Evolutionary conservation across 2,888 invertebrate species (phyloP), one percentile per base, ranked within the genome.

Genomic region (Cheilosia impressa): DNA sequence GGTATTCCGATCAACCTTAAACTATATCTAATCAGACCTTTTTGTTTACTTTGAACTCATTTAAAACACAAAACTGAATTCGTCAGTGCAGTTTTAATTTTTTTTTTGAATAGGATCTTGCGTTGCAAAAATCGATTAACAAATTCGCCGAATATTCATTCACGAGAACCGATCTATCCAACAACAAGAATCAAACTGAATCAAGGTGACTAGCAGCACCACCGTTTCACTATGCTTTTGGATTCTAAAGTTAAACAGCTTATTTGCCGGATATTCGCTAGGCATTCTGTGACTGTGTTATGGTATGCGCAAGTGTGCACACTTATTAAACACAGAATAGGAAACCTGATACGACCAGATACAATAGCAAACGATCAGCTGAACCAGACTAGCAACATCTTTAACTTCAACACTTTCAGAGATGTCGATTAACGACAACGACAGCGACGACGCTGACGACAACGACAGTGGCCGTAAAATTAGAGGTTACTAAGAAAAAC

Each of bases 121-220:
- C 62, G 80, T 75, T 85, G 85, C 71, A 85, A 85, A 85, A 85
- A 85, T 81, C 81, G 80, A 72, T 80, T 75, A 60, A 17, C 50
- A 52, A 77, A 62, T 69, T 73, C 69, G 71, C 52, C 72, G 66
- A 71, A 38, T 55, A 52, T 52, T 24, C 34, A 72, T 72, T 58
- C 53, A 75, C 71, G 71, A 91, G 91, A 91, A 91, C 92, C 91
- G 92, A 92, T 91, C 92, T 91, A 91, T 90, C 90, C 92, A 90
- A 91, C 91, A 90, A 90, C 91, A 91, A 92, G 92, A 92, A 92
- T 91, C 90, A 91, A 92, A 92, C 92, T 92, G 91, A 92, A 88
- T 88, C 87, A 76, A 85, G 81, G 85, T 77, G 81, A 77, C 71
- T 72, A 62, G 83, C 73, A 87, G 75, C 87, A 88, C 87, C 84